Evolutionary conservation across 2,888 invertebrate genomes (phyloP), one percentile per base, ranked within the genome.

Genomic region (Nesidiocoris tenuis): DNA sequence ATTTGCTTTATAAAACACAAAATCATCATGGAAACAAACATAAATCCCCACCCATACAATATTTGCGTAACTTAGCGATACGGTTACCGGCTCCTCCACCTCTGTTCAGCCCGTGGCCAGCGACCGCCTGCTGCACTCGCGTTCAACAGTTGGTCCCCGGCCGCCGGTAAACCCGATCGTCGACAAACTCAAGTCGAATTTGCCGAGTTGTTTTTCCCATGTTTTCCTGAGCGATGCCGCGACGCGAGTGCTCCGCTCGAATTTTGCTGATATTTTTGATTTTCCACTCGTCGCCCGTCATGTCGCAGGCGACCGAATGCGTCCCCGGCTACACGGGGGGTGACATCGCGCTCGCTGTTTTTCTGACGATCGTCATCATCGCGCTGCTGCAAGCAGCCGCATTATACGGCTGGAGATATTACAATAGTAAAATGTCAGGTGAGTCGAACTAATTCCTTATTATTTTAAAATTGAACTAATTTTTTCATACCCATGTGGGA

Each of bases 161-260:
- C 67, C 67, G 67, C 39, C 39, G 39, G 39, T 39, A 22, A 55
- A 22, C 59, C 59, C 59, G 59, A 9, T 12, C 55, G 55, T 54
- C 55, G 55, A 54, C 55, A 54, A 7, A 54, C 9, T 54, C 12
- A 12, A 12, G 7, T 54, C 12, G 7, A 12, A 12, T 54, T 12
- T 5, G 59, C n/a, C n/a, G 17, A 16, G 2, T 18, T n/a, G 59
- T 59, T 17, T 18, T 17, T n/a, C n/a, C n/a, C 19, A 19, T 54
- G 39, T 39, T 19, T 56, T 22, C 67, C 39, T 56, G 19, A 22
- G 67, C 22, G 12, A 67, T 67, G 67, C 67, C 67, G 67, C 56
- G 67, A n/a, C 67, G 67, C 67, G 67, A 67, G 67, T 67, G 67
- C 55, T 67, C 21, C 17, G 67, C 67, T 56, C 67, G 67, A 19